phyloP scores from a whole-genome alignment of 2,113 vertebrate species.

The Thinocorus orbignyianus region DNA sequence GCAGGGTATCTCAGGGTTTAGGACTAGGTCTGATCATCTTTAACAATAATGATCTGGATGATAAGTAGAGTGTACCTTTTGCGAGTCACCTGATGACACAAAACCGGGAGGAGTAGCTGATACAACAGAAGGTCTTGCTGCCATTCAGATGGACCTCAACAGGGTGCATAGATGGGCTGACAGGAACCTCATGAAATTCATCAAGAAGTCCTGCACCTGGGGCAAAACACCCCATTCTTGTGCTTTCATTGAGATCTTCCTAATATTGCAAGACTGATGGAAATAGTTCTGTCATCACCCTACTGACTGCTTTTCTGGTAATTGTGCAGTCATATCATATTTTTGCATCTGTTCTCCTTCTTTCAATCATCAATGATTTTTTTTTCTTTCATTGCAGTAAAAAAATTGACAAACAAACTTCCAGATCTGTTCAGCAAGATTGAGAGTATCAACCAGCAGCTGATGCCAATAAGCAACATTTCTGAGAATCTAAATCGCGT shows the following conservation, averaged over 20 bases:
- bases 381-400: conserved; percentile 75
- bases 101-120: neutral
- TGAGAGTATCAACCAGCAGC: conserved; percentile 83
- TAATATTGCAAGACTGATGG: neutral
- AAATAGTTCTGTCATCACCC: neutral
- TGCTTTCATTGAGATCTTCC: neutral
- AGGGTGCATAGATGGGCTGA: neutral
- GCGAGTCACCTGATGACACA: neutral
- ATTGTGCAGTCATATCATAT: fast-evolving
- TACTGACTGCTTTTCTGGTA: neutral
- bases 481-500: conserved; percentile 89
- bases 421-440: conserved; percentile 88
- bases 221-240: neutral
- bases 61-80: neutral
- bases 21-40: neutral
- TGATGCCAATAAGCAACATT: conserved; percentile 83
- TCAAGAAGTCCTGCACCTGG: neutral
- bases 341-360: neutral
- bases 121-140: neutral
- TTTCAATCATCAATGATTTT: neutral
- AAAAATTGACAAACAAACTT: conserved; percentile 83
- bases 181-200: neutral
- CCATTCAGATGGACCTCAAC: neutral
- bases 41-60: neutral
- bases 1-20: neutral